These are phyloP conservation scores for Acridotheres tristis DNA, from an alignment of 2,797 vertebrate genomes.

Conservation along the genomic window DNA sequence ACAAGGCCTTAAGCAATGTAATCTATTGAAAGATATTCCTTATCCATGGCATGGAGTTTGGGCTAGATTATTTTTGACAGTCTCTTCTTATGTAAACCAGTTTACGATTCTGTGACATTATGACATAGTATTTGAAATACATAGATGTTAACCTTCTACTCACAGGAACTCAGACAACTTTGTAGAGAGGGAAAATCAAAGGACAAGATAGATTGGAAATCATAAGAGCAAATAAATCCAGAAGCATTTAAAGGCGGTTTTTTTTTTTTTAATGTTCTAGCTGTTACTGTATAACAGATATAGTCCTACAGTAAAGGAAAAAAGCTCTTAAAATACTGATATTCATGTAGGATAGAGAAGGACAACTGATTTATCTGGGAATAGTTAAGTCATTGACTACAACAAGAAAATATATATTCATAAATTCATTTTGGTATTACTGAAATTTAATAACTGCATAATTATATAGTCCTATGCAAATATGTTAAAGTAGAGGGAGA, in stretches of 20 bases:
- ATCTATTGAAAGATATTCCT: neutral
- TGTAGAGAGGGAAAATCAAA: neutral
- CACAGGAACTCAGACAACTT: neutral
- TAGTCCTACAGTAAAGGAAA: neutral
- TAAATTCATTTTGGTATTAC: neutral
- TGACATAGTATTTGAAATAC: neutral
- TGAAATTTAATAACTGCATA: neutral
- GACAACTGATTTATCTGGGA: neutral
- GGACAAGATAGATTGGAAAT: neutral
- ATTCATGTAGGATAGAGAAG: neutral
- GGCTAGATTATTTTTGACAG: neutral
- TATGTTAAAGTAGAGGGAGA: neutral
- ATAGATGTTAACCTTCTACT: neutral
- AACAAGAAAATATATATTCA: neutral
- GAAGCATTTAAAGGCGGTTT: neutral
- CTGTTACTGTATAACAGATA: neutral
- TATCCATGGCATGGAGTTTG: accelerated
- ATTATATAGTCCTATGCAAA: neutral
- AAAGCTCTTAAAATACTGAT: neutral
- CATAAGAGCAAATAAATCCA: neutral
- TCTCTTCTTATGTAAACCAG: accelerated
- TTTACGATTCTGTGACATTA: neutral
- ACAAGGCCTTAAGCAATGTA: neutral
- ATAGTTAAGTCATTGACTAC: neutral
- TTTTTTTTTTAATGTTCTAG: neutral